Evolutionary conservation across 2,797 vertebrate genomes (phyloP).

Genomic region (Cottoperca gobio): DNA sequence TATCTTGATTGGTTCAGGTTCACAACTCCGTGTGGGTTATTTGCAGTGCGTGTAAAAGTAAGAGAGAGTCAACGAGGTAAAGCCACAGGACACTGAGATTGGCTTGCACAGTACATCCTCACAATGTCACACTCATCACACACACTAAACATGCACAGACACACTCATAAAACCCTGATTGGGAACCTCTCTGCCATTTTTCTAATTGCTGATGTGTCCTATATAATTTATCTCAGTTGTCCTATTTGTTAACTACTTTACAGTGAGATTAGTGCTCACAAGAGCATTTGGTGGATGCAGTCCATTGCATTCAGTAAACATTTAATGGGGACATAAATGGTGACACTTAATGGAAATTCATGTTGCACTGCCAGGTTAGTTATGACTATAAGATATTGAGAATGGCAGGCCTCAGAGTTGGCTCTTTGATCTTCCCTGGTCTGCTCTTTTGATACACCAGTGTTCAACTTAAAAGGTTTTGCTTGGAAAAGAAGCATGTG

Average conservation of each 20-base stretch:
- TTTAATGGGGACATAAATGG: conserved; percentile 25
- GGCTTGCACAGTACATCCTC: conserved; percentile 8
- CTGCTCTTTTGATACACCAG: conserved; percentile 72
- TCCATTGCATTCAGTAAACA: conserved; percentile 5
- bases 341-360: conserved; percentile 45
- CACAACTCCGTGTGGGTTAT: conserved; percentile 23
- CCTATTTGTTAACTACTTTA: conserved; percentile 15
- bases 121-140: conserved; percentile 26
- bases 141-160: not conserved
- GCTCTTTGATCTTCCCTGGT: conserved; percentile 72
- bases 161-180: conserved; percentile 6
- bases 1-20: conserved; percentile 38
- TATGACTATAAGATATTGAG: conserved; percentile 50
- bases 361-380: conserved; percentile 22
- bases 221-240: not conserved
- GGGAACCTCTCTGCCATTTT: conserved; percentile 6
- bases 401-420: conserved; percentile 48
- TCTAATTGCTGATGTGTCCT: not conserved
- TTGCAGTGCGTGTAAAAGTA: conserved; percentile 21
- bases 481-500: conserved; percentile 42
- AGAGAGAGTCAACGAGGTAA: not conserved
- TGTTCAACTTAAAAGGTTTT: conserved; percentile 56
- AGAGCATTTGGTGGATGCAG: not conserved
- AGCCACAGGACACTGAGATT: conserved; percentile 38
- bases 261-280: conserved; percentile 6